A percentile compares a stretch with the other conserved stretches of the same genome.
phyloP scores from a whole-genome alignment of 2,113 vertebrate genomes.

The Lepus europaeus region DNA sequence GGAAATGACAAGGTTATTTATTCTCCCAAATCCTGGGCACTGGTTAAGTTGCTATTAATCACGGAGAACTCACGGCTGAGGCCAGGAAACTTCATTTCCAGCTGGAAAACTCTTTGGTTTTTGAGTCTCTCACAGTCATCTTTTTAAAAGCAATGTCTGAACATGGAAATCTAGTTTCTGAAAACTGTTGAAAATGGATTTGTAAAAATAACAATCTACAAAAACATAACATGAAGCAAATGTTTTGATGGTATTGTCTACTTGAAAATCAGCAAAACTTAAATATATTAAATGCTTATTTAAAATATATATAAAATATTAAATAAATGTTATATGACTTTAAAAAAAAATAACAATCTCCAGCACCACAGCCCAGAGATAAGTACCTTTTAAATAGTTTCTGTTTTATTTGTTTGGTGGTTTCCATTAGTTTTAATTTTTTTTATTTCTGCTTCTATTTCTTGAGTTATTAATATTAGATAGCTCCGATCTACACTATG shows the following conservation, averaged over 20 bases:
- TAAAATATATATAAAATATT: no score
- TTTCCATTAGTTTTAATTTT: slow-evolving; percentile 34
- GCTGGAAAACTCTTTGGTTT: slow-evolving; percentile 30
- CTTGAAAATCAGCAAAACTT: no score
- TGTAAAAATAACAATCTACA: neutral
- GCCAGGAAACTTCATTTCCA: slow-evolving; percentile 26
- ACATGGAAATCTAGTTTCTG: neutral
- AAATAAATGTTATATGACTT: no score
- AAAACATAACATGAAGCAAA: no score
- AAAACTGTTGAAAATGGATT: slow-evolving; percentile 30
- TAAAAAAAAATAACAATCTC: neutral
- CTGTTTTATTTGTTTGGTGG: neutral
- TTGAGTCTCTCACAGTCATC: neutral
- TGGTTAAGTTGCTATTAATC: slow-evolving; percentile 74
- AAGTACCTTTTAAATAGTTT: slow-evolving; percentile 36
- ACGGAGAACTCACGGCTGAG: neutral
- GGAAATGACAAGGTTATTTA: slow-evolving; percentile 71
- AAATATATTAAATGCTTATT: no score
- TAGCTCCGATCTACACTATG: neutral
- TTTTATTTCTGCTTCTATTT: slow-evolving; percentile 42
- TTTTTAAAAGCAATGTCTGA: slow-evolving; percentile 54
- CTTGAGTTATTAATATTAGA: neutral
- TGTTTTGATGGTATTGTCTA: no score
- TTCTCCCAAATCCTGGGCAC: slow-evolving; percentile 65
- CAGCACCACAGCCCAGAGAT: neutral